Conservation (phyloP, 2,888 invertebrate species). For the Drosophila meridiana region DNA sequence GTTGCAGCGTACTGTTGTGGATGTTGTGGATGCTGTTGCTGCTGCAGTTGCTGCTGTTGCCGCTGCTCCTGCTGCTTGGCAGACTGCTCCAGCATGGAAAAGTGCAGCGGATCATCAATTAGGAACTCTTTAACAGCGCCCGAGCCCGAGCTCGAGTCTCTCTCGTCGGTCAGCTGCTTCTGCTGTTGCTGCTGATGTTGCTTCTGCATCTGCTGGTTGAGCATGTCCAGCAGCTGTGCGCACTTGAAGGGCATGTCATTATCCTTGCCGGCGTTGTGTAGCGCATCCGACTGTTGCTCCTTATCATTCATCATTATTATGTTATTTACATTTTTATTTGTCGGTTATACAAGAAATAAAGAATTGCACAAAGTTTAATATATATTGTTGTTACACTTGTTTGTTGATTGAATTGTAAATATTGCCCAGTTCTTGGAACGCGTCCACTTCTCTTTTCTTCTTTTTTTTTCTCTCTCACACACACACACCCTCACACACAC, state of each 20-base stretch:
- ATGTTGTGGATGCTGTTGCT: constrained; percentile 39
- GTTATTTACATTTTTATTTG: background rate
- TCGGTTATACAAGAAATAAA: background rate
- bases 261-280: constrained; percentile 24
- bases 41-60: constrained; percentile 42
- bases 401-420: constrained; percentile 6
- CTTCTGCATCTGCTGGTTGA: constrained; percentile 57
- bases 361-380: constrained; percentile 9
- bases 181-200: constrained; percentile 27
- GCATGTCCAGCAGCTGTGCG: constrained; percentile 36
- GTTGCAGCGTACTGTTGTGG: constrained; percentile 16
- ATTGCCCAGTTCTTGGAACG: constrained; percentile 11
- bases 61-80: constrained; percentile 44
- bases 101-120: constrained; percentile 67
- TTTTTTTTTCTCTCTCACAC: background rate
- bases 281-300: constrained; percentile 29
- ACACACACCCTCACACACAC: background rate
- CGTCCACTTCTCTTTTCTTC: no score
- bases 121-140: constrained; percentile 66
- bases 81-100: constrained; percentile 61
- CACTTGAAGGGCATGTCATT: constrained; percentile 22
- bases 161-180: constrained; percentile 28
- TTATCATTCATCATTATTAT: constrained; percentile 4
- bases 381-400: constrained; percentile 4
- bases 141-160: constrained; percentile 4